Evolutionary conservation across 2,888 invertebrate genomes (phyloP).

Genomic region (Chydorus sphaericus): DNA sequence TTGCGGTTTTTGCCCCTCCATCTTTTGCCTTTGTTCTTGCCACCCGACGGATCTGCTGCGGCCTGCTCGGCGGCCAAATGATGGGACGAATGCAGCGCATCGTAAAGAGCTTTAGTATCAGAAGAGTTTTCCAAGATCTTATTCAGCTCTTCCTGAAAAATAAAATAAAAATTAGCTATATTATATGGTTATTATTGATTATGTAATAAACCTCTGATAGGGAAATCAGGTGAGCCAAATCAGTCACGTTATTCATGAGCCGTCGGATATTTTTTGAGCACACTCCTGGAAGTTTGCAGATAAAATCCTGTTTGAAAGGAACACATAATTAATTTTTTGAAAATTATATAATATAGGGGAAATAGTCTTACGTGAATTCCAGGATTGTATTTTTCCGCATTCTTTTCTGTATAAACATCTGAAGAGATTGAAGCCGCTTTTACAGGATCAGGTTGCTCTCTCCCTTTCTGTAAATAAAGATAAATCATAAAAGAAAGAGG

Average conservation of each 20-base stretch:
- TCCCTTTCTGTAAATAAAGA: conserved; percentile 45
- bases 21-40: conserved; percentile 10
- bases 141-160: conserved; percentile 47
- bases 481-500: background rate
- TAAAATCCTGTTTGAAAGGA: conserved; percentile 39
- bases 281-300: conserved; percentile 77
- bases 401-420: conserved; percentile 18
- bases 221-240: conserved; percentile 38
- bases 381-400: conserved; percentile 49
- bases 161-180: conserved; percentile 11
- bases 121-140: conserved; percentile 53
- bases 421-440: conserved; percentile 54
- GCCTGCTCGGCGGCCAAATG: background rate
- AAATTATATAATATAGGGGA: conserved; percentile 16
- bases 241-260: conserved; percentile 57
- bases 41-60: background rate
- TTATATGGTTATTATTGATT: conserved; percentile 4
- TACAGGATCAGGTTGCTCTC: conserved; percentile 59
- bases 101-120: conserved; percentile 51
- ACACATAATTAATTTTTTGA: background rate
- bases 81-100: conserved; percentile 42
- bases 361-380: conserved; percentile 39
- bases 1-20: background rate
- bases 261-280: conserved; percentile 66
- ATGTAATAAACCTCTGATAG: conserved; percentile 24